These are phyloP conservation scores for Syrmaticus mikado DNA, from an alignment of 2,113 vertebrate genomes.

Conservation along the genomic window DNA sequence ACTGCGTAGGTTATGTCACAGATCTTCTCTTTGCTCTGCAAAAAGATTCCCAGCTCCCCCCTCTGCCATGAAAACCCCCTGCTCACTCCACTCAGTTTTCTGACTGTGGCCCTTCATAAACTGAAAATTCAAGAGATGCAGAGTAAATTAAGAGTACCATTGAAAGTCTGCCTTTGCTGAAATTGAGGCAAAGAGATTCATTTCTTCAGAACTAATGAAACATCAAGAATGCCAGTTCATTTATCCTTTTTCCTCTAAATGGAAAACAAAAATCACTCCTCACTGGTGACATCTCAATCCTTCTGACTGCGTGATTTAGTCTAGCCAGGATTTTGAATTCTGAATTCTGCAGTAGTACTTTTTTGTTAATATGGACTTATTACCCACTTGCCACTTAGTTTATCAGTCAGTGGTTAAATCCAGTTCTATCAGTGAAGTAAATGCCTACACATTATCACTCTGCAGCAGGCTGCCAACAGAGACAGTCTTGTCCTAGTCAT, in stretches of 20 bases:
- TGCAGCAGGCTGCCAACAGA: constrained; percentile 83
- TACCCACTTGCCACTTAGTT: constrained; percentile 87
- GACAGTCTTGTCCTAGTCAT: constrained; percentile 85
- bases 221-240: constrained; percentile 27
- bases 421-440: constrained; percentile 82
- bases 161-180: not conserved
- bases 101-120: not conserved
- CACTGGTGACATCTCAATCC: constrained; percentile 81
- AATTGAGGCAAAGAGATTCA: not conserved
- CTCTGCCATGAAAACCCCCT: not conserved
- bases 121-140: not conserved
- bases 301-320: constrained; percentile 74
- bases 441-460: constrained; percentile 86
- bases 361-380: constrained; percentile 86
- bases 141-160: constrained; percentile 3
- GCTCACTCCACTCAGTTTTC: not conserved
- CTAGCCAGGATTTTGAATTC: constrained; percentile 82
- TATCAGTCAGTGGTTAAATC: constrained; percentile 86
- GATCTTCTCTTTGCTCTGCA: not conserved
- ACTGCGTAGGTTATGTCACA: not conserved
- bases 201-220: constrained; percentile 31
- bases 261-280: constrained; percentile 62
- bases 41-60: not conserved
- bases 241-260: constrained; percentile 52
- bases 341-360: constrained; percentile 81